Conservation (phyloP, 1,140 invertebrate species). For the Chironomus striatipennis region DNA sequence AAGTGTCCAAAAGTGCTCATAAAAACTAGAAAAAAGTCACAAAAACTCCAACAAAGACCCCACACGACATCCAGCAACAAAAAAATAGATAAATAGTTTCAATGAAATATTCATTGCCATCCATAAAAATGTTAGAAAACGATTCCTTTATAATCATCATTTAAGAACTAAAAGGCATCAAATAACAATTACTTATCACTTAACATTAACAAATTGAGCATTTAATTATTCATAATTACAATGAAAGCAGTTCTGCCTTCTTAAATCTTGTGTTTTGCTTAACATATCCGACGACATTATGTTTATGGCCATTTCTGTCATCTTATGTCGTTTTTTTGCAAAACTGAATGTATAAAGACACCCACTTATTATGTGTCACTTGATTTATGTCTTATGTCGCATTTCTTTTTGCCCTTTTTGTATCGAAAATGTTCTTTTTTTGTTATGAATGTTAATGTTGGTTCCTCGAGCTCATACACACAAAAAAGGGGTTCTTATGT, state of each 20-base stretch:
- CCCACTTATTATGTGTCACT: not conserved
- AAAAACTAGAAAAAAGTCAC: no score
- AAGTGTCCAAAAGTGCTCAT: no score
- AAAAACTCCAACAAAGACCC: no score
- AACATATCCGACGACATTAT: not conserved
- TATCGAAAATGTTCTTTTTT: no score
- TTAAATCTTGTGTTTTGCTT: no score
- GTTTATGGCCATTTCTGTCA: not conserved
- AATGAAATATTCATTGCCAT: slow-evolving; percentile 1
- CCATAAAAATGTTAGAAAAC: no score
- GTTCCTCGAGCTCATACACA: no score
- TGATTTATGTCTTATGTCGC: not conserved
- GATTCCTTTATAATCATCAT: no score
- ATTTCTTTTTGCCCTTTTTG: not conserved
- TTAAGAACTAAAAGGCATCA: not conserved
- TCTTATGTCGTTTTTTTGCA: not conserved
- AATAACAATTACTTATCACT: not conserved
- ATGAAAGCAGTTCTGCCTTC: not conserved
- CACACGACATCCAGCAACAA: not conserved
- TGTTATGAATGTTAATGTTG: no score
- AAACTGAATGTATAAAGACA: not conserved
- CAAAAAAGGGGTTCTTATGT: no score
- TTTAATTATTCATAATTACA: slow-evolving; percentile 10
- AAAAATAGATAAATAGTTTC: not conserved
- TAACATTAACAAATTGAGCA: not conserved